phyloP scores from a whole-genome alignment of 2,888 invertebrate genomes.

The Spisula subtruncata region DNA sequence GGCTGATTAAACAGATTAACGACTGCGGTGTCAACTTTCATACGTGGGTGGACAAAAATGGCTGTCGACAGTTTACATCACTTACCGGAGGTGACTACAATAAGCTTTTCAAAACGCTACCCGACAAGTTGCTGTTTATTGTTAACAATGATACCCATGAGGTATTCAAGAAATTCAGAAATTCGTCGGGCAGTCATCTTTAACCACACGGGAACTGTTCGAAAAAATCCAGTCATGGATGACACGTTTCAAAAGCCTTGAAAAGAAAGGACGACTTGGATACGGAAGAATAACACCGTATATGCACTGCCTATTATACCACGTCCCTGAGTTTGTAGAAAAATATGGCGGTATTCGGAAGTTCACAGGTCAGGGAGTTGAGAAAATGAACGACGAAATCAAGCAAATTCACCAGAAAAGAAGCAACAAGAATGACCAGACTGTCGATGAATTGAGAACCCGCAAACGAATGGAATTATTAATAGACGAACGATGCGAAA shows the following conservation, averaged over 20 bases:
- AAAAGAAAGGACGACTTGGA: not conserved
- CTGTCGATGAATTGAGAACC: not conserved
- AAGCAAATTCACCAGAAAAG: constrained; percentile 32
- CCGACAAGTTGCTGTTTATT: not conserved
- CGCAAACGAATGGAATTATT: not conserved
- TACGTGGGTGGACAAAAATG: not conserved
- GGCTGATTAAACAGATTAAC: not conserved
- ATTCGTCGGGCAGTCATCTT: not conserved
- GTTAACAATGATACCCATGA: constrained; percentile 14
- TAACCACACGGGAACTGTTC: not conserved
- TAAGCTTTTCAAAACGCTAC: not conserved
- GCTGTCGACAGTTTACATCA: not conserved
- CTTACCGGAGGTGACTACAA: not conserved
- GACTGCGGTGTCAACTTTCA: constrained; percentile 1
- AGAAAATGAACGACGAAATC: constrained; percentile 35
- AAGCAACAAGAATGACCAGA: constrained; percentile 2
- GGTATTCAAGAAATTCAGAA: not conserved
- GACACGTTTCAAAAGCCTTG: not conserved
- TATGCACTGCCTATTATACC: constrained; percentile 29
- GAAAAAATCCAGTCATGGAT: constrained; percentile 9
- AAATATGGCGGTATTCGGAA: not conserved
- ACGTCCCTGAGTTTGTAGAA: constrained; percentile 10
- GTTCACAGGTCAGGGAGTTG: constrained; percentile 26
- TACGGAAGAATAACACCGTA: constrained; percentile 5
- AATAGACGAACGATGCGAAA: too few species aligned